These are phyloP conservation scores for Orthonevra nobilis DNA, from an alignment of 2,888 invertebrate genomes.

Conservation along the genomic window DNA sequence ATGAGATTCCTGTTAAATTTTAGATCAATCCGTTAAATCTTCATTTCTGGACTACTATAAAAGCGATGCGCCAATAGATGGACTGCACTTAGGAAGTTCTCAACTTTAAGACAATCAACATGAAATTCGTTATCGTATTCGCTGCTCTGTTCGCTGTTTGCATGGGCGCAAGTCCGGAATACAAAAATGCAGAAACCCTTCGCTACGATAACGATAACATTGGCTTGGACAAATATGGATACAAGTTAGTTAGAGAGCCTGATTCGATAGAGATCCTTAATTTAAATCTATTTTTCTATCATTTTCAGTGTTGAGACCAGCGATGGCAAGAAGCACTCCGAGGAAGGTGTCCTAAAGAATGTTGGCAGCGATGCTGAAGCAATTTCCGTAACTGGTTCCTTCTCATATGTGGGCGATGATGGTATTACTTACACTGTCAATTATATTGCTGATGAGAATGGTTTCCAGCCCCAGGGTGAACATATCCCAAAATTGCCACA, in stretches of 20 bases:
- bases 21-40: too few relatives aligned
- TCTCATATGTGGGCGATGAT: constrained; percentile 83
- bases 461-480: constrained; percentile 80
- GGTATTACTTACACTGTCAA: constrained; percentile 83
- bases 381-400: constrained; percentile 83
- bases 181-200: constrained; percentile 81
- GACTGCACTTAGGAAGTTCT: constrained; percentile 18
- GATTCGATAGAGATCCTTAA: neutral
- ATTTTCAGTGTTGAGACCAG: constrained; percentile 83
- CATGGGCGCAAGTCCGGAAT: constrained; percentile 78
- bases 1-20: too few relatives aligned
- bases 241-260: constrained; percentile 84
- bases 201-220: constrained; percentile 82
- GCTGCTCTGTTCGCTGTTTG: constrained; percentile 75
- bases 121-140: constrained; percentile 75
- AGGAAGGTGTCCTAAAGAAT: constrained; percentile 83
- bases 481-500: constrained; percentile 80
- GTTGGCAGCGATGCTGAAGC: constrained; percentile 84
- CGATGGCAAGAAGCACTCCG: constrained; percentile 84
- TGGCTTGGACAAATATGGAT: constrained; percentile 83
- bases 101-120: constrained; percentile 69
- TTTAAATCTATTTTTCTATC: too few relatives aligned
- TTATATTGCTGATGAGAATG: constrained; percentile 80
- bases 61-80: neutral
- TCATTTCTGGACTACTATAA: too few relatives aligned